Base-by-base conservation (phyloP, 2,113 vertebrate species). In the Gavialis gangeticus region DNA sequence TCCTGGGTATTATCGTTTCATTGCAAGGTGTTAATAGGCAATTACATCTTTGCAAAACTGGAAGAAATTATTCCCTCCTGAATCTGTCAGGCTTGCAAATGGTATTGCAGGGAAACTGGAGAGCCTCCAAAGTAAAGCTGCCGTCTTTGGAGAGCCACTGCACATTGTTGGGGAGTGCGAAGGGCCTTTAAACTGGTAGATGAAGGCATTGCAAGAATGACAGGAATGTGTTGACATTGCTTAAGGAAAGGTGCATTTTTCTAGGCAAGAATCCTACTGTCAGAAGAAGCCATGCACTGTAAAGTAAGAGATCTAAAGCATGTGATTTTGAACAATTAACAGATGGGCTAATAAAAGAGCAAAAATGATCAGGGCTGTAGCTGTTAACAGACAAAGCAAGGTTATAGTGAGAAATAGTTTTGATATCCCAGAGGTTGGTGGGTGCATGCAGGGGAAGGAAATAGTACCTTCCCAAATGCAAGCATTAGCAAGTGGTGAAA, bases 351-450 rank as follows among this genome's bases (percentile, higher is more conserved):
- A 86, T 4, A 79, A 62, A 83, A 89, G 91, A 87, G 89, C 71
- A 93, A 9, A 46, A 93, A 75, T 24, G 88, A 64, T 71, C 81
- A 80, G 86, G 56, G 75, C 64, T 87, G 84, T 91, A 93, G 83
- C 93, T 89, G 94, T 79, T 89, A 82, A 77, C 85, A 83, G 12
- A 93, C 93, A 82, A 8, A 79, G 86, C 76, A 91, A 94, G 89
- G 88, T 88, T 18, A 86, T 4, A 10, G 71, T 94, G 93, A 93
- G 59, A 94, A 94, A 89, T 3, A 14, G 64, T 15, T 58, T 46
- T 71, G 95, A 60, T 34, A 54, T 66, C 80, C 54, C 5, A 3
- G 71, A 62, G 34, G 58, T 3, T 13, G 46, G 30, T 73, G 34
- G 0, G n/a, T 5, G 30, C 58, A 80, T 55, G 56, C 59, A 2